A percentile compares a stretch with the other conserved stretches of the same genome.
phyloP scores from a whole-genome alignment of 2,113 vertebrate genomes.

The Heloderma charlesbogerti region DNA sequence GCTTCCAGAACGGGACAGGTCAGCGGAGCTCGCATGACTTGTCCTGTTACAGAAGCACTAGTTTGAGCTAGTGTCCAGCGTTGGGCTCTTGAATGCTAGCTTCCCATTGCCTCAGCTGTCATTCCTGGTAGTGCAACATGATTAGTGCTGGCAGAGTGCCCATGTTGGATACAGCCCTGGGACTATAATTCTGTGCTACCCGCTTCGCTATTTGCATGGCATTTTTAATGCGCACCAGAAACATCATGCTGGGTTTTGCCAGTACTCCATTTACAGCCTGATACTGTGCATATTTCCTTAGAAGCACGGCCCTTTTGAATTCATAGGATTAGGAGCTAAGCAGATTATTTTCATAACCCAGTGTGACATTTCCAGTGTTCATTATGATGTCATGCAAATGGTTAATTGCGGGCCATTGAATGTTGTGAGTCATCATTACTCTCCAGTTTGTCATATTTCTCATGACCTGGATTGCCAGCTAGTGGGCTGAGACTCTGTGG shows the following conservation, averaged over 20 bases:
- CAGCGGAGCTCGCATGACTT: too few species aligned
- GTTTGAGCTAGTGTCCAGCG: too few species aligned
- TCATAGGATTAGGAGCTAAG: background rate
- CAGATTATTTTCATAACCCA: background rate
- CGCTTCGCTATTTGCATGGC: background rate
- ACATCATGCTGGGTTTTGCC: background rate
- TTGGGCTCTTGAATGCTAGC: too few species aligned
- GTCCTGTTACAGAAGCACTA: too few species aligned
- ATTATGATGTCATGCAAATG: background rate
- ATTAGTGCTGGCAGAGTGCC: too few species aligned
- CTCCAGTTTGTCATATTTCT: background rate
- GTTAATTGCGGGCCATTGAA: background rate
- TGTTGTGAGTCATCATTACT: background rate
- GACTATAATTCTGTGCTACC: too few species aligned
- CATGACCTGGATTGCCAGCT: background rate
- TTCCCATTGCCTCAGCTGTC: too few species aligned
- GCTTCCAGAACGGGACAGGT: too few species aligned
- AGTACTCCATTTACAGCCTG: background rate
- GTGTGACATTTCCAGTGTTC: background rate
- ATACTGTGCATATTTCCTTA: background rate
- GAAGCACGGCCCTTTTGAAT: background rate
- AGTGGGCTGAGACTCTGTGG: background rate
- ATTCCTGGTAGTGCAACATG: too few species aligned
- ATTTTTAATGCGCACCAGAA: background rate
- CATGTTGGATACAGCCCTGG: too few species aligned